Percentiles rank a stretch among this genome's conserved stretches.
phyloP scores from a whole-genome alignment of 1,140 invertebrate genomes.

The Listronotus bonariensis region DNA sequence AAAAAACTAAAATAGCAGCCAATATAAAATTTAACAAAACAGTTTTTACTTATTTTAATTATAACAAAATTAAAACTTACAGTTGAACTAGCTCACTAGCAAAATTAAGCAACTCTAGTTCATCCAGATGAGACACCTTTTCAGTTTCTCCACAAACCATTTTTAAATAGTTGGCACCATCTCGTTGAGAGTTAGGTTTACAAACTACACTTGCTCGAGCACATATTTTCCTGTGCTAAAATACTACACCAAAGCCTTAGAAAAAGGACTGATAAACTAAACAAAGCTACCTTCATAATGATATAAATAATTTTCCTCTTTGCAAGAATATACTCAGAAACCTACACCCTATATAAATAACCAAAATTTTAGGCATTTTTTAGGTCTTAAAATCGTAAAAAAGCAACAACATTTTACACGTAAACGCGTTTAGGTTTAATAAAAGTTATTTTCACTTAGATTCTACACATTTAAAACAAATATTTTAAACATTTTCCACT shows the following conservation, averaged over 20 bases:
- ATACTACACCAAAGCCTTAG: not conserved
- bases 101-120: constrained; percentile 57
- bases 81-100: constrained; percentile 55
- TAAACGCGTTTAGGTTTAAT: not conserved
- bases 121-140: constrained; percentile 53
- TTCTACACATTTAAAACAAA: not conserved
- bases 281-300: constrained; percentile 7
- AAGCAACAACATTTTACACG: constrained; percentile 4
- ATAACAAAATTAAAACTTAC: constrained; percentile 47
- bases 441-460: too few relatives aligned
- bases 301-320: constrained; percentile 4
- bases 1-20: too few relatives aligned
- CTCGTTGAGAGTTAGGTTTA: constrained; percentile 46
- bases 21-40: too few relatives aligned
- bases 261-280: not conserved
- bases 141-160: constrained; percentile 56
- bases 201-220: constrained; percentile 47
- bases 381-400: constrained; percentile 11
- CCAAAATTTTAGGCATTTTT: not conserved
- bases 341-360: constrained; percentile 13
- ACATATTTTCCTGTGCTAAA: constrained; percentile 14
- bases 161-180: constrained; percentile 52
- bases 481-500: not conserved
- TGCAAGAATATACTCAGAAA: constrained; percentile 9
- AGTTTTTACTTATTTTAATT: too few relatives aligned